These are phyloP conservation scores for Picathartes gymnocephalus DNA, from an alignment of 2,113 vertebrate genomes.

Conservation along the genomic window DNA sequence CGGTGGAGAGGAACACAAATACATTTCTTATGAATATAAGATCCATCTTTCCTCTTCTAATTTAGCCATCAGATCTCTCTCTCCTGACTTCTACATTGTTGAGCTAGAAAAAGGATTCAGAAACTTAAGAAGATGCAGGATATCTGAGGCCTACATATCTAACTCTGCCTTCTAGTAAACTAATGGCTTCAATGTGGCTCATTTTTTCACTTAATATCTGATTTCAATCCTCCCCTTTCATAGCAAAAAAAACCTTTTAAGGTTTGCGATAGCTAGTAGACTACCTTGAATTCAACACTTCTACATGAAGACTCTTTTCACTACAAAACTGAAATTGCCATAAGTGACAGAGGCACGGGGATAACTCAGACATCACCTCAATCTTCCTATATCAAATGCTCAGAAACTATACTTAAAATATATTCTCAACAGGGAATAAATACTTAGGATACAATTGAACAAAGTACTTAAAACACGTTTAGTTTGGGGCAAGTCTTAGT, in stretches of 20 bases:
- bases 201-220: not conserved
- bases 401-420: not conserved
- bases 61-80: not conserved
- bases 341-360: not conserved
- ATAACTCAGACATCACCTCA: not conserved
- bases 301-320: not conserved
- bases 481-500: not conserved
- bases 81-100: not conserved
- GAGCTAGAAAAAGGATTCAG: not conserved
- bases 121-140: not conserved
- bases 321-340: not conserved
- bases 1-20: not conserved
- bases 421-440: not conserved
- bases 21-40: not conserved
- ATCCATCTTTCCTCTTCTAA: not conserved
- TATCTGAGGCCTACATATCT: not conserved
- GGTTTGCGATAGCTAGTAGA: not conserved
- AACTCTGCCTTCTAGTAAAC: not conserved
- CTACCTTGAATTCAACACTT: not conserved
- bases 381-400: not conserved
- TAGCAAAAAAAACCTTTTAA: not conserved
- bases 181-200: not conserved
- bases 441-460: not conserved
- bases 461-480: not conserved
- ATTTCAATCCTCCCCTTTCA: not conserved